Evolutionary conservation across 2,888 invertebrate species (phyloP).

Genomic region (Drosophila villosipedis): DNA sequence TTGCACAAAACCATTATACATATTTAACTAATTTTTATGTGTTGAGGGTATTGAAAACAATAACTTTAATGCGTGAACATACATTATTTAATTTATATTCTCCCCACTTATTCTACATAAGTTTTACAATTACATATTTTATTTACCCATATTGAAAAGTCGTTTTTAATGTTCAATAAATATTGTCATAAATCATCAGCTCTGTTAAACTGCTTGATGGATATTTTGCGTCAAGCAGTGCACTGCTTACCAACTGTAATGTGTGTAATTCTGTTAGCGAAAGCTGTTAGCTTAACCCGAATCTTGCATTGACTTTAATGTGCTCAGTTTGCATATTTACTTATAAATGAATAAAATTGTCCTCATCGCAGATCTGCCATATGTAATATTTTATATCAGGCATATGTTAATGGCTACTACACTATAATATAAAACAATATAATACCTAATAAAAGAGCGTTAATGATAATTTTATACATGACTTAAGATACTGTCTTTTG

Average conservation of each 20-base stretch:
- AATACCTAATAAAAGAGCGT: neutral
- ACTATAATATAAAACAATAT: neutral
- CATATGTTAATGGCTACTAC: neutral
- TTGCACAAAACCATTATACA: neutral
- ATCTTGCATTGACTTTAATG: neutral
- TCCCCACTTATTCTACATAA: neutral
- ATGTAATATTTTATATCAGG: neutral
- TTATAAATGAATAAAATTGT: neutral
- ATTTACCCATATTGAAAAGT: neutral
- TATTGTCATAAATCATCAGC: neutral
- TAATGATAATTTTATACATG: neutral
- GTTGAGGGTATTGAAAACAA: neutral
- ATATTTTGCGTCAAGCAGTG: slow-evolving; percentile 5
- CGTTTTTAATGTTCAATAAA: slow-evolving; percentile 63
- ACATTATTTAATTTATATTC: neutral
- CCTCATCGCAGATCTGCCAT: neutral
- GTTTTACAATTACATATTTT: neutral
- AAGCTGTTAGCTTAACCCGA: neutral
- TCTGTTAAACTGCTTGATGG: slow-evolving; percentile 5
- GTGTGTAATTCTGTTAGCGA: neutral
- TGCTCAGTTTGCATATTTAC: neutral
- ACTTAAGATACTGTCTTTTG: neutral
- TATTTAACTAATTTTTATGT: neutral
- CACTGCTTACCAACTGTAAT: slow-evolving; percentile 22
- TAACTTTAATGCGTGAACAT: neutral